phyloP scores from a whole-genome alignment of 2,888 invertebrate species.

The Gandaritis pyraliata region DNA sequence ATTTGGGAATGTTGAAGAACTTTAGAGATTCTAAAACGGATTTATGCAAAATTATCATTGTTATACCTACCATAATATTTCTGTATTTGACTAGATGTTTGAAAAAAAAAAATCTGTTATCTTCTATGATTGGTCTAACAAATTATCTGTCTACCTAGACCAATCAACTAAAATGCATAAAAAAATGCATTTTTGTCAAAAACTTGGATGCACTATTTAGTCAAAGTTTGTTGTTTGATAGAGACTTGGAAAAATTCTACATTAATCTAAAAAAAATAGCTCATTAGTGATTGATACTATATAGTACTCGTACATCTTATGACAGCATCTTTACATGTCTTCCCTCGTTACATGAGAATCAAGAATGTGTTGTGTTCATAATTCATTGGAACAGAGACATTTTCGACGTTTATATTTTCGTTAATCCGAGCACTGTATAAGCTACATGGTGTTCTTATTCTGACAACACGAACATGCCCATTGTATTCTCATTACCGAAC shows the following conservation, averaged over 20 bases:
- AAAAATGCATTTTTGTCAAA: too few species aligned
- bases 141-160: too few species aligned
- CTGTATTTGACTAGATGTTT: too few species aligned
- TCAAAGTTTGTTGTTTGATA: too few species aligned
- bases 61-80: not conserved
- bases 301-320: too few species aligned
- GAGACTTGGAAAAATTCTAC: too few species aligned
- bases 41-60: slow-evolving; percentile 40
- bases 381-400: slow-evolving; percentile 59
- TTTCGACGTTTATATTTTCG: slow-evolving; percentile 55
- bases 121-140: too few species aligned
- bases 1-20: slow-evolving; percentile 71
- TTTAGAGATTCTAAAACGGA: slow-evolving; percentile 62
- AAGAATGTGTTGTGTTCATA: slow-evolving; percentile 53
- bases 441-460: slow-evolving; percentile 43
- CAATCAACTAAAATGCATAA: too few species aligned
- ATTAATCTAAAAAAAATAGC: too few species aligned
- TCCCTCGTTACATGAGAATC: slow-evolving; percentile 25
- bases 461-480: slow-evolving; percentile 7
- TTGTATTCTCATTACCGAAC: slow-evolving; percentile 8
- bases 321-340: not conserved
- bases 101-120: too few species aligned
- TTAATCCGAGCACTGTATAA: slow-evolving; percentile 45
- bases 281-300: too few species aligned
- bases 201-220: too few species aligned